Evolutionary conservation across 2,797 vertebrate species (phyloP).

Genomic region (Arnoldichthys spilopterus): DNA sequence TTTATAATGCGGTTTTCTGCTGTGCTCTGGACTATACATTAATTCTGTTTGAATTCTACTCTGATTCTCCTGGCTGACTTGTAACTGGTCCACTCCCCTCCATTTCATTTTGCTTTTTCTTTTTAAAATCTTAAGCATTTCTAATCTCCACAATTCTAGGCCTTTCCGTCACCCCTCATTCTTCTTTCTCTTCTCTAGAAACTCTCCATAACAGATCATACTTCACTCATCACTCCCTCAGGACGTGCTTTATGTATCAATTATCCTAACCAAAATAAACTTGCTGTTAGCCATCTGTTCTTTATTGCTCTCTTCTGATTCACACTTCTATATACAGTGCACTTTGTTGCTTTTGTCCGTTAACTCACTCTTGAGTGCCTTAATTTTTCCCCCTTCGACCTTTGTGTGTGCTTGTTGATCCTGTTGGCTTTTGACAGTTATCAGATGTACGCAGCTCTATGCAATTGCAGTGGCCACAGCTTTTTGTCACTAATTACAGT

Average conservation of each 20-base stretch:
- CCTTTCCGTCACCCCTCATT: slow-evolving; percentile 3
- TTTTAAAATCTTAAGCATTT: slow-evolving; percentile 43
- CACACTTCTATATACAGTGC: slow-evolving; percentile 45
- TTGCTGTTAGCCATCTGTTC: slow-evolving; percentile 82
- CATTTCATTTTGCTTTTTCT: slow-evolving; percentile 24
- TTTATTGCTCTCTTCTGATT: slow-evolving; percentile 76
- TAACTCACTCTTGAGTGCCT: slow-evolving; percentile 3
- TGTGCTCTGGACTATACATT: slow-evolving; percentile 69
- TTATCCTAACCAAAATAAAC: slow-evolving; percentile 88
- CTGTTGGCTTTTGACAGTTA: not conserved
- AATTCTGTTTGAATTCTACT: slow-evolving; percentile 58
- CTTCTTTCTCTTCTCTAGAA: slow-evolving; percentile 57
- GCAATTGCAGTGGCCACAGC: too few species aligned
- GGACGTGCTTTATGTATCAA: slow-evolving; percentile 82
- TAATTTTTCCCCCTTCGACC: not conserved
- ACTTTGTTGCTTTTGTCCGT: not conserved
- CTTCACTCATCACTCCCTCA: slow-evolving; percentile 75
- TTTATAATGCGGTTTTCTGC: slow-evolving; percentile 62
- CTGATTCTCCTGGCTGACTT: slow-evolving; percentile 70
- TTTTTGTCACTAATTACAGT: too few species aligned
- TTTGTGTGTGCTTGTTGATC: not conserved
- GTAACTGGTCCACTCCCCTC: slow-evolving; percentile 65
- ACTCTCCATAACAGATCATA: slow-evolving; percentile 65
- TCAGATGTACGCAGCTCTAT: too few species aligned
- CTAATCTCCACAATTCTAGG: slow-evolving; percentile 37